Evolutionary conservation across 2,113 vertebrate species (phyloP), one percentile per base, ranked within the genome.

Genomic region (Conger conger): DNA sequence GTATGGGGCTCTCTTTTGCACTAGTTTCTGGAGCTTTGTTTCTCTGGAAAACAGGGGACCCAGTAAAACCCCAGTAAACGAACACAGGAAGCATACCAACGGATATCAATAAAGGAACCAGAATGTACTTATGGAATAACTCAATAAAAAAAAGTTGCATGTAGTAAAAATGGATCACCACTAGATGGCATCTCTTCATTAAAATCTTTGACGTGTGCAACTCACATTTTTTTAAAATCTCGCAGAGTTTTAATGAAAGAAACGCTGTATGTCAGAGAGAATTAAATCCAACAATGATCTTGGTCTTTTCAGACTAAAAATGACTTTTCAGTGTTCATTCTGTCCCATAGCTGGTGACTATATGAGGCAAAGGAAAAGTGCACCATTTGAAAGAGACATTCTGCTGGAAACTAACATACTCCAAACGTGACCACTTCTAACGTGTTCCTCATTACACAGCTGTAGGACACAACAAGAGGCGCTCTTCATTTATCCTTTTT

Each of bases 171-270:
- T 13, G 23, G 54, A 37, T 63, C 18, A 23, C 30, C 50, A 82
- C 81, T 82, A 60, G 81, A 16, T 38, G 50, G 81, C 81, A 80
- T 53, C 7, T 45, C 40, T 80, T 50, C n/a, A 73, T 73, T 33
- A 73, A 73, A 73, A 73, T 73, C 68, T 73, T 33, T 33, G n/a
- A 30, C 9, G 37, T 78, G 36, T 79, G 36, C 35, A 79, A 13
- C 40, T 42, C 40, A 42, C 40, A 5, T 42, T 42, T 42, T 42
- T 42, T 9, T 42, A 5, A 5, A 42, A 42, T 50, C 45, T 50
- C 45, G 15, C 45, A 13, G 45, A 50, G 45, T 13, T 50, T n/a
- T 13, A 13, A 63, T 63, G 27, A 63, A 27, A 27, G 57, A 63
- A 63, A 23, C 57, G 4, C 18, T 11, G 27, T 27, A 27, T 63